Evolutionary conservation across 2,888 invertebrate species (phyloP), one percentile per base, ranked within the genome.

Genomic region (Camponotus fellah): DNA sequence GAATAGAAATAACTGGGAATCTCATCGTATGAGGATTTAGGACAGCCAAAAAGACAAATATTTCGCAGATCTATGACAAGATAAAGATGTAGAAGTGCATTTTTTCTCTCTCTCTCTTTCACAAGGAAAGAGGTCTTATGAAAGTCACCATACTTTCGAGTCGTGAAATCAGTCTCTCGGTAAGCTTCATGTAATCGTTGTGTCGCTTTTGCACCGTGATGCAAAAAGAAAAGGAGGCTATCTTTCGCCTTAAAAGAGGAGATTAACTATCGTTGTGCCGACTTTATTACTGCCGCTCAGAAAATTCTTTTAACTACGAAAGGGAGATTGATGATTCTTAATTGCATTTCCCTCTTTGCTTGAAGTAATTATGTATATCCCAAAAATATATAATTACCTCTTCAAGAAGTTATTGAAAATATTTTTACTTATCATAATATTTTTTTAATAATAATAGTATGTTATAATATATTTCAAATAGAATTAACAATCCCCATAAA

Each of bases 1-100:
- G 60, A 60, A 56, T 26, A 46, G 26, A 21, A 60, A 60, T 46
- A 60, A 21, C 32, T 26, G 40, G 53, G 43, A 60, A 43, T 79
- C 60, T 80, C 60, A n/a, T 68, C 77, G 40, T 43, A 34, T 68
- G 56, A 37, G 83, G 83, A 89, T 87, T 82, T 86, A 84, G 88
- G 87, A 62, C 81, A 77, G 49, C 49, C 79, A 79, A 26, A 77
- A 82, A 88, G 83, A 88, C 85, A 84, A 88, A 87, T 88, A 83
- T 84, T 77, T 66, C 40, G 21, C 43, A 81, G 75, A 84, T 82
- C 84, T 68, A 77, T 87, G 86, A 60, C 49, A 77, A 82, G 80
- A 82, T 88, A 85, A 83, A 80, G 46, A 79, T 26, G 26, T 17
- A 37, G 46, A 60, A 79, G 43, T 37, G 46, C 46, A 60, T n/a